These are phyloP conservation scores for Pelodiscus sinensis DNA, from an alignment of 2,113 vertebrate genomes.

Conservation along the genomic window DNA sequence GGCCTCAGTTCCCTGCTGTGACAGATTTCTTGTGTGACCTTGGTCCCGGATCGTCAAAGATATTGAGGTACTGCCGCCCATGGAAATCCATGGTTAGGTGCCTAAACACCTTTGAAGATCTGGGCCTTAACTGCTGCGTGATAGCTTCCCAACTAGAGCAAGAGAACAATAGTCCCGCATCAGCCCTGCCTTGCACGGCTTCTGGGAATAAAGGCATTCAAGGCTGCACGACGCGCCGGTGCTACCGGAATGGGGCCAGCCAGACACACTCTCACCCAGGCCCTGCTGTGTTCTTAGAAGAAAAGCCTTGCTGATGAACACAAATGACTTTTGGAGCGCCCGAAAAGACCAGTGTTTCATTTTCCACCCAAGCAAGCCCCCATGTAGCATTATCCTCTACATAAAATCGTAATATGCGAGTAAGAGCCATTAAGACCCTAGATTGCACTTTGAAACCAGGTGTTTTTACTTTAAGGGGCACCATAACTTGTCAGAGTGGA, in stretches of 20 bases:
- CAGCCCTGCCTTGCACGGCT: neutral
- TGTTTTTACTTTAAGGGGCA: slow-evolving; percentile 58
- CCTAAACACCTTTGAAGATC: neutral
- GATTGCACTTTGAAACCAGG: slow-evolving; percentile 59
- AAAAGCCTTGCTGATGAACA: neutral
- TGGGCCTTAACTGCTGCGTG: no score
- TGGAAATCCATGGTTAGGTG: neutral
- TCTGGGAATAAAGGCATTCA: neutral
- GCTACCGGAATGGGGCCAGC: neutral
- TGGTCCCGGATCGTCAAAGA: neutral
- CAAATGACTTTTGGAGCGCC: neutral
- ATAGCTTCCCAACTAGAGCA: neutral
- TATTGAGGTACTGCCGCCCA: neutral
- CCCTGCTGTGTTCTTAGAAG: neutral
- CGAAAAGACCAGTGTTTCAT: neutral
- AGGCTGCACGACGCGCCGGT: neutral
- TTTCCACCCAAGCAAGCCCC: slow-evolving; percentile 1
- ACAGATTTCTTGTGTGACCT: neutral
- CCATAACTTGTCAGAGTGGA: neutral
- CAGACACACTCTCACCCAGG: neutral
- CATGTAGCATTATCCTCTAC: neutral
- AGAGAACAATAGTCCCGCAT: neutral
- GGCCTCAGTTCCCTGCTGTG: neutral
- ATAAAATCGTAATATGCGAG: slow-evolving; percentile 46
- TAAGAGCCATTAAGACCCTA: slow-evolving; percentile 34